A percentile compares a stretch with the other conserved stretches of the same genome.
Evolutionary conservation across 2,888 invertebrate genomes (phyloP).

Genomic region (Meta bourneti): DNA sequence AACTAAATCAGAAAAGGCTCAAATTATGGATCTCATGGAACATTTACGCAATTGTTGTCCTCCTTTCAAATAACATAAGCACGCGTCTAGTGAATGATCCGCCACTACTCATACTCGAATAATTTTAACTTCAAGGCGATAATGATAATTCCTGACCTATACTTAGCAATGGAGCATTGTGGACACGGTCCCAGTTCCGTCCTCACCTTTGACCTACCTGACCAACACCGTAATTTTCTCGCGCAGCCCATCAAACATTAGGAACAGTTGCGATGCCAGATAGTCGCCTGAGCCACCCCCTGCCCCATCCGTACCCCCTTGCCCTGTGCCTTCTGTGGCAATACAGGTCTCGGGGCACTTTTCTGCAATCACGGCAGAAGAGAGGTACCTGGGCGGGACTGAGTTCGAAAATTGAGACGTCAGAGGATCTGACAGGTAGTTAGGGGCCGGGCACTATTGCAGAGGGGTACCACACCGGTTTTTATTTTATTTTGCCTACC

Average conservation of each 20-base stretch:
- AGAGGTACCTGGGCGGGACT: constrained; percentile 16
- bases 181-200: constrained; percentile 8
- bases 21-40: no score
- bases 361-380: neutral
- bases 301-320: neutral
- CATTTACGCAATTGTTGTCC: no score
- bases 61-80: no score
- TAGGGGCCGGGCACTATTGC: constrained; percentile 57
- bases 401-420: constrained; percentile 69
- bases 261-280: constrained; percentile 3
- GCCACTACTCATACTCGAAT: no score
- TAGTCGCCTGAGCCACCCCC: neutral
- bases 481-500: constrained; percentile 17
- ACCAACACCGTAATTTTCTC: constrained; percentile 72
- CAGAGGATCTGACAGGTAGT: constrained; percentile 71
- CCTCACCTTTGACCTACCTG: constrained; percentile 51
- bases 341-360: neutral
- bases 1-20: no score
- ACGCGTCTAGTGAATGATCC: no score
- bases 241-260: constrained; percentile 54
- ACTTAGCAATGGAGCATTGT: neutral
- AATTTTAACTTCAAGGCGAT: no score
- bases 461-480: constrained; percentile 15
- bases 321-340: neutral
- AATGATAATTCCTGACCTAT: no score